Evolutionary conservation across 2,113 vertebrate genomes (phyloP).

Genomic region (Brienomyrus brachyistius): DNA sequence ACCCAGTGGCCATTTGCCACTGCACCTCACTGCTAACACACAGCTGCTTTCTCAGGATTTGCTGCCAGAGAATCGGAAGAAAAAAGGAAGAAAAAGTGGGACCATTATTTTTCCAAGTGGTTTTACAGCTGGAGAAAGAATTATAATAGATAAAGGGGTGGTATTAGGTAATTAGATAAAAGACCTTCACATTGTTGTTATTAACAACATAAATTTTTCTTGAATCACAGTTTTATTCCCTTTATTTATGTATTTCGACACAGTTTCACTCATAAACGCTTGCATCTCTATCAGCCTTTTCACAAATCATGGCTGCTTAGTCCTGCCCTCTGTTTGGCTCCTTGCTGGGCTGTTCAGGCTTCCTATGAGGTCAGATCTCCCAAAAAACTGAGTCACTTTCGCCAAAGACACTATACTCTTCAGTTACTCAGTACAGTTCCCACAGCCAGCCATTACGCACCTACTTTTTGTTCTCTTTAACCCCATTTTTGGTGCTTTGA

Average conservation of each 20-base stretch:
- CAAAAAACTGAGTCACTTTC: constrained; percentile 31
- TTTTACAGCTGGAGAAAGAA: constrained; percentile 48
- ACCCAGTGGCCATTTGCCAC: neutral
- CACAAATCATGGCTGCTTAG: neutral
- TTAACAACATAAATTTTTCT: neutral
- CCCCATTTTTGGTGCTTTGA: neutral
- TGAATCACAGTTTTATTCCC: too few relatives aligned
- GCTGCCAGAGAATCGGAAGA: constrained; percentile 37
- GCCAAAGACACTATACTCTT: neutral
- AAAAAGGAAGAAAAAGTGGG: constrained; percentile 23
- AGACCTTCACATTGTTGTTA: neutral
- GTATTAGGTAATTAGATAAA: constrained; percentile 8
- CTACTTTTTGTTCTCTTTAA: neutral
- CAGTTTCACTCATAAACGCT: too few relatives aligned
- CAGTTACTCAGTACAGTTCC: neutral
- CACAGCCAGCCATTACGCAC: too few relatives aligned
- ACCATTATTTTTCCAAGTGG: constrained; percentile 34
- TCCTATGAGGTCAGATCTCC: constrained; percentile 43
- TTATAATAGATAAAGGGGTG: constrained; percentile 16
- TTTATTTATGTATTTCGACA: too few relatives aligned
- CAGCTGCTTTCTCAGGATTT: constrained; percentile 33
- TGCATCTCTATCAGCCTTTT: too few relatives aligned
- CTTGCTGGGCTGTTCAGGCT: constrained; percentile 19
- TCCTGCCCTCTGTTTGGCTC: neutral
- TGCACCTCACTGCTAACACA: neutral